Percentiles rank a stretch among this genome's conserved stretches.
These are phyloP conservation scores for Ophioninae sp. DNA, from an alignment of 2,888 invertebrate species.

Conservation along the genomic window DNA sequence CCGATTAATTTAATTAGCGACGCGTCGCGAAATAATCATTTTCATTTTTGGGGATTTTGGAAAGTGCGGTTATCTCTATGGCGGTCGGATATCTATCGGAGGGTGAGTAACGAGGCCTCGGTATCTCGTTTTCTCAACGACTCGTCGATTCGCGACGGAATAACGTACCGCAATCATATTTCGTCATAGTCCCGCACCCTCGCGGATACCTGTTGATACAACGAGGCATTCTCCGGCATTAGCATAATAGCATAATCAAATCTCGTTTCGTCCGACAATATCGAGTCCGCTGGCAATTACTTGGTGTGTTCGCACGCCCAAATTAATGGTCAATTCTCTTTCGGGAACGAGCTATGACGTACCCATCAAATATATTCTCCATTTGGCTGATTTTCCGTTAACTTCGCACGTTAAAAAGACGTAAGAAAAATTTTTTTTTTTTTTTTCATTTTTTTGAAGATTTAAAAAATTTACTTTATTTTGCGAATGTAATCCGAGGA, in stretches of 20 bases:
- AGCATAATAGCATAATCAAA: constrained; percentile 29
- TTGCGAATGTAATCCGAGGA: too few relatives aligned
- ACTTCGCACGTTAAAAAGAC: too few relatives aligned
- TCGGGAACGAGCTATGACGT: neutral
- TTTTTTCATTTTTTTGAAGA: too few relatives aligned
- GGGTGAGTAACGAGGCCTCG: neutral
- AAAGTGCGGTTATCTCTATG: too few relatives aligned
- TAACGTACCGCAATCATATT: constrained; percentile 39
- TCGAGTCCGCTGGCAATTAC: neutral
- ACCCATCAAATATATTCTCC: too few relatives aligned
- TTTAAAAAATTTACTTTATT: too few relatives aligned
- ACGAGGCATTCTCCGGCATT: constrained; percentile 19
- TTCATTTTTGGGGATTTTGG: too few relatives aligned
- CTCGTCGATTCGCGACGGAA: neutral
- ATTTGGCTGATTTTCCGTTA: too few relatives aligned
- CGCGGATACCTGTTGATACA: constrained; percentile 51
- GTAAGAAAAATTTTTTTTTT: too few relatives aligned
- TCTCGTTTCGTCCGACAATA: constrained; percentile 27
- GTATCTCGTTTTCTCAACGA: neutral
- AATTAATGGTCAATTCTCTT: neutral
- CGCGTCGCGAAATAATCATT: neutral
- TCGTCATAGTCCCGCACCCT: constrained; percentile 13
- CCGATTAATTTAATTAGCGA: too few relatives aligned
- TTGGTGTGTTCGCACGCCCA: neutral
- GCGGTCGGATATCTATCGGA: neutral